Evolutionary conservation across 37 sponge, comb jelly and placozoan species (phyloP).

Genomic region (Lycopodina hypogea): DNA sequence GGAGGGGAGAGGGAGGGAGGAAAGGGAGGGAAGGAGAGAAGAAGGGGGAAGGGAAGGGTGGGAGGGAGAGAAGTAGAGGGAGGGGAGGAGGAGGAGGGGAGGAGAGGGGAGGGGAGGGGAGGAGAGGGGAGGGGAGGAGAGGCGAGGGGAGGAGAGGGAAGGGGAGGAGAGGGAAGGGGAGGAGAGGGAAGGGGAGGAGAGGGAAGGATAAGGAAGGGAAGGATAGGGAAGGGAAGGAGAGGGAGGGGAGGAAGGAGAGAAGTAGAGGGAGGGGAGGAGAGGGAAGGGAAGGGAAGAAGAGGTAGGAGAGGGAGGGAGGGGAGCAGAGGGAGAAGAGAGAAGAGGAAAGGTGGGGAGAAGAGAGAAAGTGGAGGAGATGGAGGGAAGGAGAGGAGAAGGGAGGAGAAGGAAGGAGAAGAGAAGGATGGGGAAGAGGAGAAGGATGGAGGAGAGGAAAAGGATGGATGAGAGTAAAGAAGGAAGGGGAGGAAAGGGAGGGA

Average conservation of each 20-base stretch:
- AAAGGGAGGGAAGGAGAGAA: neutral
- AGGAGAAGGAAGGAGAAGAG: conserved; percentile 3
- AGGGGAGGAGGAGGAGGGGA: neutral
- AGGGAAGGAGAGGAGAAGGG: neutral
- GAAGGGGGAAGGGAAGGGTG: neutral
- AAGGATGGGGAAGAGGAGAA: neutral
- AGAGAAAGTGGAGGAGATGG: neutral
- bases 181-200: neutral
- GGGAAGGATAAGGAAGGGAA: neutral
- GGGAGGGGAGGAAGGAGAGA: neutral
- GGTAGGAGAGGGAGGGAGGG: neutral
- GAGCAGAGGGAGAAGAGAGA: neutral
- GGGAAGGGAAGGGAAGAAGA: conserved; percentile 1
- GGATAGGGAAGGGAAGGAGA: neutral
- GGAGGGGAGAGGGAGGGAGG: no score
- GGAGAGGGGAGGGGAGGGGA: neutral
- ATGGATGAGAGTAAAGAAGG: neutral
- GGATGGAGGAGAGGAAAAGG: neutral
- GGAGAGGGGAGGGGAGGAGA: neutral
- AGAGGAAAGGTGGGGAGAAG: neutral
- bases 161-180: neutral
- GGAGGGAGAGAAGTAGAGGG: no score
- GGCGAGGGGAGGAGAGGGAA: neutral
- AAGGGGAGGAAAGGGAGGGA: neutral
- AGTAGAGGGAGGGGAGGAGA: neutral